Evolutionary conservation across 2,113 vertebrate genomes (phyloP).

Genomic region (Misgurnus anguillicaudatus): DNA sequence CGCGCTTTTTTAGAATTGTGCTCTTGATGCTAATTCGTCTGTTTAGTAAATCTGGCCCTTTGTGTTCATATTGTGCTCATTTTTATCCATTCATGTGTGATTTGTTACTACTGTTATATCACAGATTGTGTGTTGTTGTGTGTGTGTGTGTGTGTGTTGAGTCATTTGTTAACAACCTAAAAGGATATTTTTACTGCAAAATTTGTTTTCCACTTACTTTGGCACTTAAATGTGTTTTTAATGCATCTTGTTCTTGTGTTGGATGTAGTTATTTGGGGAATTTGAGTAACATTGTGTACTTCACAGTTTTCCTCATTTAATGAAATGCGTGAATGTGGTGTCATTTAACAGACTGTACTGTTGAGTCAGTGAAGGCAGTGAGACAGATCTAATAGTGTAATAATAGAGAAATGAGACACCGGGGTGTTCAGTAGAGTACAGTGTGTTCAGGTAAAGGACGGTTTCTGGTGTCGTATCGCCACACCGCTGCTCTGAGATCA

Average conservation of each 20-base stretch:
- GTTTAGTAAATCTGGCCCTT: too few relatives aligned
- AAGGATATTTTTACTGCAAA: not conserved
- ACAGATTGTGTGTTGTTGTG: not conserved
- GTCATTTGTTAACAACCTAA: not conserved
- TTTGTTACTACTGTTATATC: not conserved
- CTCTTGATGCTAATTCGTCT: too few relatives aligned
- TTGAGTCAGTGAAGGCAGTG: not conserved
- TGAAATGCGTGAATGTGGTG: not conserved
- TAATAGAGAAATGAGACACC: slow-evolving; percentile 8
- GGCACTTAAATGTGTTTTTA: not conserved
- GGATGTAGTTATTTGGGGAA: not conserved
- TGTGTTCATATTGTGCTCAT: not conserved
- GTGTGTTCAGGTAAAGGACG: not conserved
- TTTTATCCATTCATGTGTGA: not conserved
- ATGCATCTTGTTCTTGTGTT: too few relatives aligned
- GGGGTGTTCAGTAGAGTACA: not conserved
- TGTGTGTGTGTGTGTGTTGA: not conserved
- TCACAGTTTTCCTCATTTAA: not conserved
- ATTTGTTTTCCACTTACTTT: not conserved
- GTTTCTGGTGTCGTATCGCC: not conserved
- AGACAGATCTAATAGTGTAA: slow-evolving; percentile 25
- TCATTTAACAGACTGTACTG: not conserved
- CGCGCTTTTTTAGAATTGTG: too few relatives aligned
- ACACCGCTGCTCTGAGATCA: too few relatives aligned
- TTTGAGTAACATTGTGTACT: not conserved